Evolutionary conservation across 2,888 invertebrate genomes (phyloP), one percentile per base, ranked within the genome.

Genomic region (Polia nebulosa): DNA sequence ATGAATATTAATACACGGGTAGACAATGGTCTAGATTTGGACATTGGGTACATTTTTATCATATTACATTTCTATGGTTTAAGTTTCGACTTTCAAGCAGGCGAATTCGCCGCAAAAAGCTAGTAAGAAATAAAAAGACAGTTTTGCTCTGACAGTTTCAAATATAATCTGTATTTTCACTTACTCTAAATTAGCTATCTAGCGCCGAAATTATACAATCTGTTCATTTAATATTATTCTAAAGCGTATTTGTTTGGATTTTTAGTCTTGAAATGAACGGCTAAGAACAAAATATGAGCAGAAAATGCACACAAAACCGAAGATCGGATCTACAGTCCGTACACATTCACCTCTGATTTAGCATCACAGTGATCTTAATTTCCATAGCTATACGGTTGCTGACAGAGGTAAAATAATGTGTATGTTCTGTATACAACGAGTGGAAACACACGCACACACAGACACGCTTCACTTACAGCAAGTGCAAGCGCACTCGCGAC

Each of bases 151-250:
- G 52, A 53, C 39, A 61, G 44, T 52, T 49, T 52, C 41, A 62
- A 39, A 76, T 66, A 67, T 72, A 76, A 72, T 72, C 56, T 70
- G 62, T 58, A 60, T 61, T 55, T 68, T 53, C n/a, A 52, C 61
- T 71, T 74, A 74, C 5, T 25, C 65, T 70, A 70, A 70, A 76
- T 76, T 76, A 63, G 55, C 76, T 76, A 76, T 68, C 76, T 76
- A 76, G 72, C 76, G 76, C 41, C 57, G 9, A 67, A 59, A 47
- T 62, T 56, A 76, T 72, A 76, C 41, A 62, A 57, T 76, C 41
- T 53, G 49, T 67, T 68, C 11, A 32, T 51, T 61, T 39, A 25
- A 34, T 51, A 41, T 39, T 20, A 66, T 13, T 55, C 53, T 65
- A 76, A 76, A 76, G 65, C 65, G 49, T 71, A 27, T 47, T 41